Base-by-base conservation (phyloP, 2,888 invertebrate species). In the Synanthedon myopaeformis region DNA sequence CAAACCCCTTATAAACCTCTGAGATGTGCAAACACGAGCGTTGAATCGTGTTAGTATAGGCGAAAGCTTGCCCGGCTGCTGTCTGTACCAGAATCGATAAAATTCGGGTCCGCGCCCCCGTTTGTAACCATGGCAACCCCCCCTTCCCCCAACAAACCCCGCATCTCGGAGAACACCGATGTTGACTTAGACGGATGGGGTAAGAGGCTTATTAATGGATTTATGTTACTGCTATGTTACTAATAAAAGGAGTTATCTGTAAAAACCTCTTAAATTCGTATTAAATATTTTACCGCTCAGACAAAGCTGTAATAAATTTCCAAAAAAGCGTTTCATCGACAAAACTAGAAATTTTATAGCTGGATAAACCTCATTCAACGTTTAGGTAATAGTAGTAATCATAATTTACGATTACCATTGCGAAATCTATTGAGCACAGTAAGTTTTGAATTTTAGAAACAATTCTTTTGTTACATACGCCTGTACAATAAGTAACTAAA, bases 201-300 rank as follows among this genome's bases (percentile, higher is more conserved):
- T 85, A 87, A 86, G 84, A 85, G 84, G 84, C 83, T 86, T 86
- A 87, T 83, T 86, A 87, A 86, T 86, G 86, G 84, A 82, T 83
- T 86, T 83, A 82, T 83, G 79, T 83, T 82, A 76, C 80, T 76
- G 71, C 69, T 65, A 67, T 69, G 72, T 76, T 74, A 73, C 71
- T 70, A 71, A 69, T 68, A 68, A 61, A 60, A 60, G 49, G 23
- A 49, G 23, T 17, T 49, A 35, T 49, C 12, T 45, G 49, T 49
- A 49, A 49, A 49, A 49, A 49, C 19, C 23, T 8, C 12, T 49
- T 23, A 19, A 19, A 23, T 49, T 49, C 17, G 23, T 14, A 45
- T 45, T 45, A 13, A 8, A 13, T 45, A 45, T 45, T n/a, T 45
- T 10, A 35, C 8, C 8, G 35, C 35, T 35, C 35, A 35, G 3